A percentile compares a stretch with the other conserved stretches of the same genome.
phyloP scores from a whole-genome alignment of 2,888 invertebrate genomes.

The Heteromurus nitidus region DNA sequence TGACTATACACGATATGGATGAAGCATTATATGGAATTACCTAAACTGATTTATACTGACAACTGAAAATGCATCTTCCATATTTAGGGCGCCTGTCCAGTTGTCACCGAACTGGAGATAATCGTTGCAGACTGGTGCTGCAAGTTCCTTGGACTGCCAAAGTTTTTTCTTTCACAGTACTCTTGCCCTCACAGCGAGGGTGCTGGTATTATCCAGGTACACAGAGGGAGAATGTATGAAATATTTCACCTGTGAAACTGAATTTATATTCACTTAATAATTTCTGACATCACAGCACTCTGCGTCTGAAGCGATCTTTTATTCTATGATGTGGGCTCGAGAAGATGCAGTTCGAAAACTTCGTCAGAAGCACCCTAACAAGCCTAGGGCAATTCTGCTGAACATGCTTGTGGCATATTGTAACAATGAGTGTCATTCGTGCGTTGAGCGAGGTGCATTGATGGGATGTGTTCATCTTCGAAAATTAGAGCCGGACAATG shows the following conservation, averaged over 20 bases:
- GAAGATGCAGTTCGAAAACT: slow-evolving; percentile 62
- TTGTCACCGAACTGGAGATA: slow-evolving; percentile 66
- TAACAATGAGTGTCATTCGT: slow-evolving; percentile 66
- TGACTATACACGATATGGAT: too few relatives aligned
- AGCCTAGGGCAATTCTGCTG: slow-evolving; percentile 61
- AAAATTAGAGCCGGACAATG: slow-evolving; percentile 57
- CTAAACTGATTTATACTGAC: too few relatives aligned
- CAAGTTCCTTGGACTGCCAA: slow-evolving; percentile 65
- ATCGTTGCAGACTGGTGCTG: slow-evolving; percentile 68
- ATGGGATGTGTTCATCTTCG: slow-evolving; percentile 59
- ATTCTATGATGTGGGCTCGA: slow-evolving; percentile 69
- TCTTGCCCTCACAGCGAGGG: slow-evolving; percentile 66
- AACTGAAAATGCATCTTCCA: too few relatives aligned
- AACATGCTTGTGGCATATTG: slow-evolving; percentile 65
- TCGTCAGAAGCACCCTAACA: slow-evolving; percentile 57
- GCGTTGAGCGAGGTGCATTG: slow-evolving; percentile 65
- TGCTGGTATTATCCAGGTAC: slow-evolving; percentile 65
- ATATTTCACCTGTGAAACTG: too few relatives aligned
- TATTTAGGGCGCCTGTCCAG: slow-evolving; percentile 62
- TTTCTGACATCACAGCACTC: too few relatives aligned
- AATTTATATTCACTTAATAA: too few relatives aligned
- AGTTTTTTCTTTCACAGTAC: slow-evolving; percentile 62
- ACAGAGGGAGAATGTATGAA: too few relatives aligned
- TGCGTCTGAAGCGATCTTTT: slow-evolving; percentile 68
- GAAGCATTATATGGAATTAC: too few relatives aligned